Conservation (phyloP, 2,797 vertebrate genomes). For the Mus spretus region DNA sequence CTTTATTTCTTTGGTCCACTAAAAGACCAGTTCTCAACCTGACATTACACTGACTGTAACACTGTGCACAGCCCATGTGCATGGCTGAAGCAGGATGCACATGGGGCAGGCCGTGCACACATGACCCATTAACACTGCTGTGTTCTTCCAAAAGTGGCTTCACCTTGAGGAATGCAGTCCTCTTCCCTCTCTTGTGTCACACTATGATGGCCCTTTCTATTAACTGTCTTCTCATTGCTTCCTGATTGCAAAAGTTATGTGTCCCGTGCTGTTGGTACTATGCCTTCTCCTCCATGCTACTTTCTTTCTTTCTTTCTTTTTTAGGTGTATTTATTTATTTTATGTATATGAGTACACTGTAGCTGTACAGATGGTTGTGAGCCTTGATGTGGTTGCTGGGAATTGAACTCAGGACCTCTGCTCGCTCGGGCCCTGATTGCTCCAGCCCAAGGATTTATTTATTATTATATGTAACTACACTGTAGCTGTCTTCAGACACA, state of each 20-base stretch:
- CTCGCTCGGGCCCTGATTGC: too few species aligned
- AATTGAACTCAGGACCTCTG: too few species aligned
- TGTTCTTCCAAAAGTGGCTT: background rate
- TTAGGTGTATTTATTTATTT: too few species aligned
- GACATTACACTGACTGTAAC: conserved; percentile 40
- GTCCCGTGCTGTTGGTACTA: background rate
- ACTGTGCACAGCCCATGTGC: background rate
- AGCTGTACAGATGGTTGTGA: too few species aligned
- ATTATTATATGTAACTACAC: too few species aligned
- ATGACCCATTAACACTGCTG: conserved; percentile 43
- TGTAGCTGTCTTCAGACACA: too few species aligned
- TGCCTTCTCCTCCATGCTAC: too few species aligned
- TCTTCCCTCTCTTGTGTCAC: background rate
- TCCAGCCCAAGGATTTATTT: too few species aligned
- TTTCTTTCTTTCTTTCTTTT: too few species aligned
- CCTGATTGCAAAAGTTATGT: background rate
- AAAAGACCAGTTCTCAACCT: conserved; percentile 68
- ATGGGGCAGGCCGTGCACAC: background rate
- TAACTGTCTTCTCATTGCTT: background rate
- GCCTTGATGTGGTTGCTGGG: too few species aligned
- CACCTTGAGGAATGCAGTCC: conserved; percentile 38
- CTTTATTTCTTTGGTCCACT: conserved; percentile 65
- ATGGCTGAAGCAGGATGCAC: background rate
- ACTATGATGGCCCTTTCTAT: background rate
- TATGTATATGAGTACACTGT: too few species aligned